Percentiles rank a stretch among this genome's conserved stretches.
phyloP scores from a whole-genome alignment of 2,888 invertebrate species.

The Antheraea assamensis region DNA sequence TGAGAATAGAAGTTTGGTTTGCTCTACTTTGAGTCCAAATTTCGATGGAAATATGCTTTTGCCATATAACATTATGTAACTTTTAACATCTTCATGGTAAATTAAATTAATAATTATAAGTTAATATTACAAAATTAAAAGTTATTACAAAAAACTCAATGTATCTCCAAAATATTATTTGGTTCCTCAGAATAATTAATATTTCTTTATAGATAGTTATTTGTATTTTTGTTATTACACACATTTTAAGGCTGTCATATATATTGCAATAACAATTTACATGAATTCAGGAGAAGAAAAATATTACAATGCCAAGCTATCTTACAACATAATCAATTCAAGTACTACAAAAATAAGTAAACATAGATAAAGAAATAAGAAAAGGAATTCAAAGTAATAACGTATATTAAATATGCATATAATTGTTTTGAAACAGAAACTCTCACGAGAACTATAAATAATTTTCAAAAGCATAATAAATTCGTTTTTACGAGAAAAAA shows the following conservation, averaged over 20 bases:
- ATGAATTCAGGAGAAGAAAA: no score
- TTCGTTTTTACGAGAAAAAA: not conserved
- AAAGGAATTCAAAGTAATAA: not conserved
- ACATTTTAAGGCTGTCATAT: no score
- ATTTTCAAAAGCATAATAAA: constrained; percentile 7
- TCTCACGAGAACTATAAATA: not conserved
- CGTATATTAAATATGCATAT: not conserved
- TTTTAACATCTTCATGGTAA: not conserved
- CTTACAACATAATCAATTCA: not conserved
- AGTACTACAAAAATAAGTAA: not conserved
- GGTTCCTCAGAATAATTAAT: no score
- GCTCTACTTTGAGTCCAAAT: not conserved
- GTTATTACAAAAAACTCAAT: not conserved
- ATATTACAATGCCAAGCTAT: no score
- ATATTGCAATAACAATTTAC: no score
- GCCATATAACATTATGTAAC: not conserved
- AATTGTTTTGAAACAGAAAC: not conserved
- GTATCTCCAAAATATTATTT: no score
- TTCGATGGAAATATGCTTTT: not conserved
- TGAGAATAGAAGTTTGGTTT: not conserved
- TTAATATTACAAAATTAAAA: not conserved
- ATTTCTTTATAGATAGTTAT: no score
- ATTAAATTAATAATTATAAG: not conserved
- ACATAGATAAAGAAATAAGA: not conserved
- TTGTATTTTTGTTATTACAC: no score